phyloP scores from a whole-genome alignment of 92 coral and sea anemone species.

The Diadumene lineata region DNA sequence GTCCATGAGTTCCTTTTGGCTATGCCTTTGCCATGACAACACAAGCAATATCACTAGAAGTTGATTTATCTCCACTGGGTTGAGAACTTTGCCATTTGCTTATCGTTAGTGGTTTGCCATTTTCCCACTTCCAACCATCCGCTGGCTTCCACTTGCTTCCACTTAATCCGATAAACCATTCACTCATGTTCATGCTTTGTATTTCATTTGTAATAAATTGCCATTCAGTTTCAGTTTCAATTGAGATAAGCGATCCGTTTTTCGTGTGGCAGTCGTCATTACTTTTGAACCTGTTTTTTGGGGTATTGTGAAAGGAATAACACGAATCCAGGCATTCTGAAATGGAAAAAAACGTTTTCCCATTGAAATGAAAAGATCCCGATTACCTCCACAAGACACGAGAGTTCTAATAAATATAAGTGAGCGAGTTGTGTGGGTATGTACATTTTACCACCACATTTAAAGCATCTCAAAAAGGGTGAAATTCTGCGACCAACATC shows the following conservation, averaged over 20 bases:
- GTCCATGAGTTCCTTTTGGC: not conserved
- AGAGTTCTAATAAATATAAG: too few relatives aligned
- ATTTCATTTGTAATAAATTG: conserved; percentile 1
- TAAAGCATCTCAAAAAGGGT: too few relatives aligned
- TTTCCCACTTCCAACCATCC: conserved; percentile 3
- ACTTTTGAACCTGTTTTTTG: conserved; percentile 3
- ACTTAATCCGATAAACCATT: conserved; percentile 12
- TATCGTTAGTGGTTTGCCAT: not conserved
- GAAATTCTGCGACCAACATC: too few relatives aligned
- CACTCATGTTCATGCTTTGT: not conserved
- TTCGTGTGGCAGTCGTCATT: not conserved
- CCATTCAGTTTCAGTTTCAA: conserved; percentile 26
- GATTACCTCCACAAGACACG: too few relatives aligned
- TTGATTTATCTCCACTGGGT: not conserved
- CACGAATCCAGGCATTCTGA: not conserved
- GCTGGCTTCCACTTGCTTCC: not conserved
- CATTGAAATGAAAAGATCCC: too few relatives aligned
- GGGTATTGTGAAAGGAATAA: conserved; percentile 1
- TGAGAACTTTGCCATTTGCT: not conserved
- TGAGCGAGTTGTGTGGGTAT: too few relatives aligned
- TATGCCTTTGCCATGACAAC: conserved; percentile 10
- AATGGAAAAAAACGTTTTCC: too few relatives aligned
- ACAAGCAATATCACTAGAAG: not conserved
- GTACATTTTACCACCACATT: too few relatives aligned
- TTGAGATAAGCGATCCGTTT: conserved; percentile 1